Conservation (phyloP, 2,797 vertebrate species). For the Acipenser transmontanus region DNA sequence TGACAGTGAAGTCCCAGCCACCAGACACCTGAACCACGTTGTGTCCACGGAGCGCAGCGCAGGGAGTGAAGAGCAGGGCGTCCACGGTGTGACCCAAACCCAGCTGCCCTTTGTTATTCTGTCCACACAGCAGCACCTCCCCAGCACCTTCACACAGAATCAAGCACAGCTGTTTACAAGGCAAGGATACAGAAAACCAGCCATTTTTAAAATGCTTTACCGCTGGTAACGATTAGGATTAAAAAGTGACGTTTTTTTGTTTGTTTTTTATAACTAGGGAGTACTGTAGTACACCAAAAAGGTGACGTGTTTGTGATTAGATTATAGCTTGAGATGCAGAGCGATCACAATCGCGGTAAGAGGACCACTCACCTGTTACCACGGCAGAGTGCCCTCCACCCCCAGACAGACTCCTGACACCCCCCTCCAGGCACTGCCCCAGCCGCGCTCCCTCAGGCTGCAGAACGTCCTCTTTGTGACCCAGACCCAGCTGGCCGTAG, state of each 20-base stretch:
- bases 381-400: constrained; percentile 80
- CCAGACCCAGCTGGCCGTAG: constrained; percentile 82
- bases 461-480: constrained; percentile 68
- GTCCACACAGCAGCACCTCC: constrained; percentile 76
- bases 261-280: too few species aligned
- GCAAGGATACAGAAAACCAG: too few species aligned
- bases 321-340: too few species aligned
- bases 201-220: too few species aligned
- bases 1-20: constrained; percentile 89
- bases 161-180: too few species aligned
- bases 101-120: constrained; percentile 82
- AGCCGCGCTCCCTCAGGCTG: constrained; percentile 49
- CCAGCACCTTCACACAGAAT: constrained; percentile 54
- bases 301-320: too few species aligned
- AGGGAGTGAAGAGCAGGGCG: constrained; percentile 58
- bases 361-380: constrained; percentile 61
- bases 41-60: constrained; percentile 45
- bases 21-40: constrained; percentile 70
- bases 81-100: constrained; percentile 71
- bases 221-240: too few species aligned
- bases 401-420: constrained; percentile 55
- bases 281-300: too few species aligned
- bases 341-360: too few species aligned
- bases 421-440: constrained; percentile 19
- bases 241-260: too few species aligned